Conservation (phyloP, 37 sponge, comb jelly and placozoan species). For the Amphimedon queenslandica region DNA sequence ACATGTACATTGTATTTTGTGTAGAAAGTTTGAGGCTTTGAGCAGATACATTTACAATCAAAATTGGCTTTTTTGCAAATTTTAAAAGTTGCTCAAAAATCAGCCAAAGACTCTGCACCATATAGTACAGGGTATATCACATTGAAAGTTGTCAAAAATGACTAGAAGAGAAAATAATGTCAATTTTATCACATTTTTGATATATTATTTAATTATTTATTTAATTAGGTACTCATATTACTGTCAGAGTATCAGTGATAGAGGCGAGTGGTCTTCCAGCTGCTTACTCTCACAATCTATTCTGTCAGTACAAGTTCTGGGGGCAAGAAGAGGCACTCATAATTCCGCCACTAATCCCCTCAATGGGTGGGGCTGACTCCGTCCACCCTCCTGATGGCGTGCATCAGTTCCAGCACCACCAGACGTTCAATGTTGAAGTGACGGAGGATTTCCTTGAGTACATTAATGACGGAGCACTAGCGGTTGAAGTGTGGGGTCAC, state of each 20-base stretch:
- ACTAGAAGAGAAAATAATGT: too few relatives aligned
- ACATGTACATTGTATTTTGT: too few relatives aligned
- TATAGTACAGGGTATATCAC: too few relatives aligned
- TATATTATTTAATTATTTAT: too few relatives aligned
- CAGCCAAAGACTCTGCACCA: too few relatives aligned
- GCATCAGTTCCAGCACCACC: slow-evolving; percentile 54
- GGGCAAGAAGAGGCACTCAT: slow-evolving; percentile 65
- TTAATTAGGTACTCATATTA: background rate
- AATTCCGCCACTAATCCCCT: slow-evolving; percentile 55
- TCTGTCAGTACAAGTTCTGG: slow-evolving; percentile 95
- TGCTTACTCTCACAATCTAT: slow-evolving; percentile 92
- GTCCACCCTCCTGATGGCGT: slow-evolving; percentile 16
- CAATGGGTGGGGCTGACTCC: background rate
- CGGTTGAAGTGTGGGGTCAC: slow-evolving; percentile 96
- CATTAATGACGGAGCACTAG: slow-evolving; percentile 67
- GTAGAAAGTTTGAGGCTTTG: too few relatives aligned
- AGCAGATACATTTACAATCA: too few relatives aligned
- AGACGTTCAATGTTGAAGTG: slow-evolving; percentile 70
- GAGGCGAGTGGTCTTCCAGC: slow-evolving; percentile 89
- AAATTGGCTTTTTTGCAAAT: too few relatives aligned
- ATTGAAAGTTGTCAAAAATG: too few relatives aligned
- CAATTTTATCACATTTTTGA: too few relatives aligned
- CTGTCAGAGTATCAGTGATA: slow-evolving; percentile 56
- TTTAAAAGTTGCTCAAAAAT: too few relatives aligned
- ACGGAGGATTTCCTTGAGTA: slow-evolving; percentile 90